Evolutionary conservation across 2,113 vertebrate species (phyloP).

Genomic region (Caranx melampygus): DNA sequence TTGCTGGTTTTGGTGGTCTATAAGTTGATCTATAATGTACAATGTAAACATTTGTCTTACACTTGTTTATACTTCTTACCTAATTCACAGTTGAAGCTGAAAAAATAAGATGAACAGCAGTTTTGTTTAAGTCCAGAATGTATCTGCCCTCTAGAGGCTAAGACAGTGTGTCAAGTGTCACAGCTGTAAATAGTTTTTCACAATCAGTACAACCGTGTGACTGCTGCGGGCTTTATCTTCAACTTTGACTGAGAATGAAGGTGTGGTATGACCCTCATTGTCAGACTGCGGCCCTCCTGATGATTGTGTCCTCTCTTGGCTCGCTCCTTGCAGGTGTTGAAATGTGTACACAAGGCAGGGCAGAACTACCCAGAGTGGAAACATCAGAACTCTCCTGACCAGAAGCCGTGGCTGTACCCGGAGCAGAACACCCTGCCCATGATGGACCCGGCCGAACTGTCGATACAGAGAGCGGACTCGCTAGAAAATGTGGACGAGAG

Average conservation of each 20-base stretch:
- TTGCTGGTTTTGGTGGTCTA: too few relatives aligned
- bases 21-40: too few relatives aligned
- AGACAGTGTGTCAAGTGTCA: not conserved
- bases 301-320: not conserved
- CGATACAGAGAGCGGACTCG: conserved; percentile 82
- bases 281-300: conserved; percentile 8
- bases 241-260: conserved; percentile 27
- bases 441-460: conserved; percentile 83
- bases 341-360: conserved; percentile 81
- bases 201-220: not conserved
- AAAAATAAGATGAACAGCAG: too few relatives aligned
- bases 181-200: not conserved
- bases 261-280: conserved; percentile 20
- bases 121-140: too few relatives aligned
- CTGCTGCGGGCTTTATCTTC: conserved; percentile 34
- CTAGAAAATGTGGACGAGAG: conserved; percentile 86
- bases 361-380: conserved; percentile 84
- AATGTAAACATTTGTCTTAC: too few relatives aligned
- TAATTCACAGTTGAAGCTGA: too few relatives aligned
- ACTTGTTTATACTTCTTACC: too few relatives aligned
- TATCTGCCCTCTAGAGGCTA: too few relatives aligned
- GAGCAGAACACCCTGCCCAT: conserved; percentile 81
- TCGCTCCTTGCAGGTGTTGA: conserved; percentile 79
- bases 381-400: conserved; percentile 65
- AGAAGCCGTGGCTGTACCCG: conserved; percentile 85